Conservation (phyloP, 92 coral and sea anemone species). For the Heliopora coerulea region DNA sequence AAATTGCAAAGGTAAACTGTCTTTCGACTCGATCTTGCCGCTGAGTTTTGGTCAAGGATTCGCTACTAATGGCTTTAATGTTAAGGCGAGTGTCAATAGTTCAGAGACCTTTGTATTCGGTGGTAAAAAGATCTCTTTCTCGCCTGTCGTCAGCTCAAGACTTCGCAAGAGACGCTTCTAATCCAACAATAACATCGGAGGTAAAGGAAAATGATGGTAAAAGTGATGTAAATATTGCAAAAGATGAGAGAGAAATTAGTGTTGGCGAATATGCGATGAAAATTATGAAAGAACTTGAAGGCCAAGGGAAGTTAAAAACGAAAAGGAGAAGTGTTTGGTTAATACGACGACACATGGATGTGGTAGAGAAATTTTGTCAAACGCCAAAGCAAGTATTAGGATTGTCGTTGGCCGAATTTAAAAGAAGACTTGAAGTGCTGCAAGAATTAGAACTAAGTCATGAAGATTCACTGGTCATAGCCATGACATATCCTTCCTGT, state of each 20-base stretch:
- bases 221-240: too few relatives aligned
- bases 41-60: too few relatives aligned
- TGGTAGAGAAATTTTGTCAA: slow-evolving; percentile 52
- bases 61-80: slow-evolving; percentile 7
- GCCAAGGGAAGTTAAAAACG: slow-evolving; percentile 35
- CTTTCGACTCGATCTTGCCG: too few relatives aligned
- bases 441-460: slow-evolving; percentile 60
- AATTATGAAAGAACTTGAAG: slow-evolving; percentile 34
- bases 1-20: too few relatives aligned
- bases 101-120: not conserved
- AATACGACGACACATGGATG: slow-evolving; percentile 46
- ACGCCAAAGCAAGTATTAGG: slow-evolving; percentile 71
- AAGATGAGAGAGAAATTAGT: slow-evolving; percentile 36
- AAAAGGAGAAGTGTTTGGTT: slow-evolving; percentile 46
- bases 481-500: slow-evolving; percentile 76
- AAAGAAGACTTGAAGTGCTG: slow-evolving; percentile 62
- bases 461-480: slow-evolving; percentile 72
- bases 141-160: not conserved
- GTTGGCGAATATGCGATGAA: slow-evolving; percentile 37
- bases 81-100: not conserved
- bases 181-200: too few relatives aligned
- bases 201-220: too few relatives aligned
- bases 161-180: not conserved
- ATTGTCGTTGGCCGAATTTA: slow-evolving; percentile 53
- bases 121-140: not conserved